A percentile compares a stretch with the other conserved stretches of the same genome.
phyloP scores from a whole-genome alignment of 2,888 invertebrate genomes.

The Drosophila cyrtoloma region DNA sequence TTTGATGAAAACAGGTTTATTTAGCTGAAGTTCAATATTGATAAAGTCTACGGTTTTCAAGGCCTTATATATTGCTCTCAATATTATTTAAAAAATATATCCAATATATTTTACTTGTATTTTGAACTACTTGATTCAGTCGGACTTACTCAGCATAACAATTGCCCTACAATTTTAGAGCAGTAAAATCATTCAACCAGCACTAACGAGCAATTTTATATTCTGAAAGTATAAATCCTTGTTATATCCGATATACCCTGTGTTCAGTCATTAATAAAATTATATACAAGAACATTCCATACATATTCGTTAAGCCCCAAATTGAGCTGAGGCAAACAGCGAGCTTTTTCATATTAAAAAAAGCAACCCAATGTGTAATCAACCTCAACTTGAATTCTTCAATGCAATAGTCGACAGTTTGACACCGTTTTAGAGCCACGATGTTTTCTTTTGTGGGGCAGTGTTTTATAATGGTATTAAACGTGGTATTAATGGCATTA shows the following conservation, averaged over 20 bases:
- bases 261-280: not conserved
- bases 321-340: slow-evolving; percentile 14
- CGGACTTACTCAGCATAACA: not conserved
- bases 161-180: not conserved
- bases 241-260: not conserved
- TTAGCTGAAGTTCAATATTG: not conserved
- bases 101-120: not conserved
- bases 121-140: not conserved
- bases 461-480: slow-evolving; percentile 70
- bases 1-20: not conserved
- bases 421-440: slow-evolving; percentile 42
- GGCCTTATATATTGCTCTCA: not conserved
- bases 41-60: not conserved
- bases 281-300: not conserved
- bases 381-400: slow-evolving; percentile 23
- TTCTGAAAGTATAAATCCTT: not conserved
- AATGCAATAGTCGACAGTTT: slow-evolving; percentile 32
- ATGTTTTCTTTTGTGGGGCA: slow-evolving; percentile 33
- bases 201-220: not conserved
- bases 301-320: not conserved
- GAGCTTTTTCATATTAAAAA: slow-evolving; percentile 1
- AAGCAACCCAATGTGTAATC: slow-evolving; percentile 12
- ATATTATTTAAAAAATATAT: not conserved
- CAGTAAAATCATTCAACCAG: not conserved
- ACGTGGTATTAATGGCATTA: slow-evolving; percentile 70